Base-by-base conservation (phyloP, 2,888 invertebrate species). In the Lasioglossum zephyrum region DNA sequence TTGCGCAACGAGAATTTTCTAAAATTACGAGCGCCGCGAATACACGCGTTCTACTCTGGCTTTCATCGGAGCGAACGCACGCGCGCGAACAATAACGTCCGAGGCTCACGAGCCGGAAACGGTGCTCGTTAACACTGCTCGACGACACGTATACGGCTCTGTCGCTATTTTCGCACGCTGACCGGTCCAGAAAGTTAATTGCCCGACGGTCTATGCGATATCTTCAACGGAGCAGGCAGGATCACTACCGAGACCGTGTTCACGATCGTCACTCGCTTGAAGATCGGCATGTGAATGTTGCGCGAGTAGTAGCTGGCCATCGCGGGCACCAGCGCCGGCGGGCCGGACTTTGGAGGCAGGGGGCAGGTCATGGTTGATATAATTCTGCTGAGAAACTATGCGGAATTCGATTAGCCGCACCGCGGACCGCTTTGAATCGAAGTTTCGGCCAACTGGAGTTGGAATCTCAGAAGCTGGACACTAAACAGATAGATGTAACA, bases 151-250 rank as follows among this genome's bases (percentile, higher is more conserved):
- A 36, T 79, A 82, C 73, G 41, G n/a, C 11, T 44, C 9, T 18
- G 49, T 16, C 49, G 16, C n/a, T 77, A 72, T 60, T 47, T 80
- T 73, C 60, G 44, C 47, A 26, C 31, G 16, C 8, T 18, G 76
- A 22, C 47, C 47, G 16, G 39, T 77, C 26, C 41, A 41, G 49
- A 57, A 41, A 26, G 22, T 6, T 69, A 31, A n/a, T 16, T 47
- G 18, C 31, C 72, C 86, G 78, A 84, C 41, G 90, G 73, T 47
- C 85, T 86, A 47, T 81, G 44, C 22, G 76, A 31, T 26, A 95
- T 92, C 86, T 95, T 95, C n/a, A 92, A 88, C 0, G 95, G 95
- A 22, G 92, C 90, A 3, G 95, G 95, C 9, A 95, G 79, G 77
- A 93, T 93, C 36, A 94, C 90, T 9, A 95, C 90, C 13, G 93